Evolutionary conservation across 2,888 invertebrate species (phyloP), one percentile per base, ranked within the genome.

Genomic region (Plusia festucae): DNA sequence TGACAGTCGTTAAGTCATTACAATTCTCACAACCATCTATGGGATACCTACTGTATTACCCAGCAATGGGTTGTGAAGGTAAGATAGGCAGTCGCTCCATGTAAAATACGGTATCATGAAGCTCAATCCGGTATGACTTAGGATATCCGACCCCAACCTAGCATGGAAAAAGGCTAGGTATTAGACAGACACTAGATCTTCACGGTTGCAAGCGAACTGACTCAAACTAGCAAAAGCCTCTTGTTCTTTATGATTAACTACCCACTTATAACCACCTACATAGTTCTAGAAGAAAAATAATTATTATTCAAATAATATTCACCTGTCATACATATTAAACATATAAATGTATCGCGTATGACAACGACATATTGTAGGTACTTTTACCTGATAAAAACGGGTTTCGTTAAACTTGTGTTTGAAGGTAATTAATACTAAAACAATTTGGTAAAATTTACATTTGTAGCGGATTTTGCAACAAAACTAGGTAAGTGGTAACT

Each of bases 371-470:
- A n/a, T n/a, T 40, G n/a, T n/a, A n/a, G n/a, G 34, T 40, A 40
- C 40, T n/a, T 40, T 40, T 40, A 40, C 40, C 40, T 40, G 4
- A n/a, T 40, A n/a, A n/a, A 40, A 11, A 40, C n/a, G n/a, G 40
- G 40, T 68, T 53, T 52, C 24, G 15, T 13, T 52, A 22, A 60
- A 57, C 32, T 55, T 49, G 49, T 66, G 67, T 58, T 44, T 40
- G 54, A 54, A 72, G 24, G 24, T 2, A 24, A 6, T 2, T 24
- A 71, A 67, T 72, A 71, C 61, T 46, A 68, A 52, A 52, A 59
- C 49, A 18, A 34, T 49, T 59, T n/a, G n/a, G n/a, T n/a, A 40
- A 49, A 53, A 64, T 69, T 69, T 40, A n/a, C 60, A 60, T 69
- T 61, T 44, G 9, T 55, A 65, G 52, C 32, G 54, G 54, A 57